These are phyloP conservation scores for Heterotis niloticus DNA, from an alignment of 2,113 vertebrate genomes.

Conservation along the genomic window DNA sequence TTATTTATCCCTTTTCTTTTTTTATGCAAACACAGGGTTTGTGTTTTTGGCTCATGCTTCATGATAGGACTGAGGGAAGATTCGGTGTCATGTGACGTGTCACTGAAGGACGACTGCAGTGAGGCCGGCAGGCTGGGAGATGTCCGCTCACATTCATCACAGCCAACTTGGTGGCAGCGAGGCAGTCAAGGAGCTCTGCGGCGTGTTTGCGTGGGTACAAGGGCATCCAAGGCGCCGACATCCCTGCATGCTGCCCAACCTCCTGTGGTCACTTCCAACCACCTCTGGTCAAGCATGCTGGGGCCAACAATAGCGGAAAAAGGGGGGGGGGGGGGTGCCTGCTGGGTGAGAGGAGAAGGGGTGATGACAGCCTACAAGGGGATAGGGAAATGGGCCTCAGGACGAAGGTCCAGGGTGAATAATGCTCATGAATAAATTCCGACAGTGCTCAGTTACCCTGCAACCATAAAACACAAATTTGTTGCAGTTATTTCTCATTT, in stretches of 20 bases:
- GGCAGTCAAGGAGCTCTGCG: too few species aligned
- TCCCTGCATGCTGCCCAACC: neutral
- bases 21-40: neutral
- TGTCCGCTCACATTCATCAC: constrained; percentile 40
- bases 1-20: neutral
- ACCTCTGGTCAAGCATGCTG: neutral
- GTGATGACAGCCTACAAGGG: constrained; percentile 1
- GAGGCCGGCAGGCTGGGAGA: constrained; percentile 19
- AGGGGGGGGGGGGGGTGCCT: neutral
- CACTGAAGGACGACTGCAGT: constrained; percentile 29
- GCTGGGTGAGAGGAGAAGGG: neutral
- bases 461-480: neutral
- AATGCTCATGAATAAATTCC: constrained; percentile 25
- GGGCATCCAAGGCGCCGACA: constrained; percentile 18
- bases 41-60: neutral
- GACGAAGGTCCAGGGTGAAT: constrained; percentile 21
- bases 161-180: neutral
- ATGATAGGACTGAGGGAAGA: neutral
- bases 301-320: neutral
- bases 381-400: neutral
- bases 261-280: neutral
- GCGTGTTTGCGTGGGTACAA: too few species aligned
- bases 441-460: constrained; percentile 30
- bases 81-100: constrained; percentile 20
- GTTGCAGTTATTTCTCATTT: too few species aligned